Conservation (phyloP, 2,113 vertebrate species). For the Numenius arquata region DNA sequence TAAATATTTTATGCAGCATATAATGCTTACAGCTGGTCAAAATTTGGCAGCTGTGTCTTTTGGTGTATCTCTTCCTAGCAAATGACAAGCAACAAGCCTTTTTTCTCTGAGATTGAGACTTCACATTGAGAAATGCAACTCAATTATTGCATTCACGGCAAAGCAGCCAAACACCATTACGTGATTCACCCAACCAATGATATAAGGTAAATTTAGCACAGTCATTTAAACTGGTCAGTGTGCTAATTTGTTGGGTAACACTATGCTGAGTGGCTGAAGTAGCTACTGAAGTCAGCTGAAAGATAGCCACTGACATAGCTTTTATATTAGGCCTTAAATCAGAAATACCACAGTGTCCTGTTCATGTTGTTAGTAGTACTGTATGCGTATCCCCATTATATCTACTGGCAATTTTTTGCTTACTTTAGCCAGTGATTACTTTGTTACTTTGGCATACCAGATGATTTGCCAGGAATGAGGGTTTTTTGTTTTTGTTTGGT, state of each 20-base stretch:
- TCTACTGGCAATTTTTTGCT: not conserved
- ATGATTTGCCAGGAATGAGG: not conserved
- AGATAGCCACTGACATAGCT: not conserved
- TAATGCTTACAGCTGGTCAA: not conserved
- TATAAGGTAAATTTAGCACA: not conserved
- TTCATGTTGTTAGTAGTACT: not conserved
- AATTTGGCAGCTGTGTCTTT: not conserved
- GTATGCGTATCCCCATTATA: not conserved
- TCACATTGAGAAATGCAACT: not conserved
- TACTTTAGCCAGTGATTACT: not conserved
- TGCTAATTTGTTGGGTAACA: not conserved
- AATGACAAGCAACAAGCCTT: not conserved
- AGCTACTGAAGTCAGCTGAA: not conserved
- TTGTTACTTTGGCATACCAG: not conserved
- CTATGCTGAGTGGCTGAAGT: not conserved
- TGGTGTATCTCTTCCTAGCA: not conserved
- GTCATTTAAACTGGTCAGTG: not conserved
- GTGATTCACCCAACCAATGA: fast-evolving
- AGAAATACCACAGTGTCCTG: not conserved
- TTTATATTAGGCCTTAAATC: not conserved
- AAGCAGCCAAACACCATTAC: not conserved
- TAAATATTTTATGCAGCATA: not conserved
- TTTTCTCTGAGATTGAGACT: not conserved
- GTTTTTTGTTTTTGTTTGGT: too few species aligned
- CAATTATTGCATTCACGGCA: not conserved